These are phyloP conservation scores for Synchiropus splendidus DNA, from an alignment of 2,113 vertebrate species.

Conservation along the genomic window DNA sequence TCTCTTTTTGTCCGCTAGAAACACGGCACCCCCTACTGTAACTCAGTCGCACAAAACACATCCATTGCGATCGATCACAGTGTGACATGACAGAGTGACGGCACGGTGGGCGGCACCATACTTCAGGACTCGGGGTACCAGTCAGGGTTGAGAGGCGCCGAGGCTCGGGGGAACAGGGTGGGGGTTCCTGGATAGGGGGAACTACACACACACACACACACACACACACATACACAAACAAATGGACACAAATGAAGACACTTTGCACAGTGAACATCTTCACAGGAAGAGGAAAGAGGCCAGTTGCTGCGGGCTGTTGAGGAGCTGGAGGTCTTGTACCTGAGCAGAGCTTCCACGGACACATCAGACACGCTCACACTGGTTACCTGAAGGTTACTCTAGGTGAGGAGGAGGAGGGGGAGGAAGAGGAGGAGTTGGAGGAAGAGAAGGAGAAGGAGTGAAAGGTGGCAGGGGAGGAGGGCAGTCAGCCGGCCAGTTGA, in stretches of 20 bases:
- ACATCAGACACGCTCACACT: slow-evolving; percentile 50
- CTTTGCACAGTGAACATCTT: no score
- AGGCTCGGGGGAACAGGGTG: slow-evolving; percentile 68
- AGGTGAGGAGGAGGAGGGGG: not conserved
- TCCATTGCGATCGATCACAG: no score
- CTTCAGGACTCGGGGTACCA: slow-evolving; percentile 47
- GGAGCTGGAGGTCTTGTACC: slow-evolving; percentile 53
- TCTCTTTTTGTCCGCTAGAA: no score
- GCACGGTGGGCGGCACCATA: no score
- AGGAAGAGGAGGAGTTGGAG: not conserved
- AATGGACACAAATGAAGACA: not conserved
- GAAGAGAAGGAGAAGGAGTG: not conserved
- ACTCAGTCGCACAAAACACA: no score
- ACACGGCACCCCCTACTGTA: no score
- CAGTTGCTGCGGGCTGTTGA: no score
- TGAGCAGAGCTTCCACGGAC: slow-evolving; percentile 73
- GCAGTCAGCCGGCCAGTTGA: no score
- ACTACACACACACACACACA: slow-evolving; percentile 28
- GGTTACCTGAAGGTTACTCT: not conserved
- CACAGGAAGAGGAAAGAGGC: no score
- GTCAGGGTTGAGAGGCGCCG: slow-evolving; percentile 62
- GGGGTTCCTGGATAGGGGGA: slow-evolving; percentile 62
- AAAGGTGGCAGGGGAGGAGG: not conserved
- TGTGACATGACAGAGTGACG: no score
- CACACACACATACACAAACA: slow-evolving; percentile 5